A percentile compares a stretch with the other conserved stretches of the same genome.
Conservation (phyloP, 2,888 invertebrate genomes). For the Vanessa cardui region DNA sequence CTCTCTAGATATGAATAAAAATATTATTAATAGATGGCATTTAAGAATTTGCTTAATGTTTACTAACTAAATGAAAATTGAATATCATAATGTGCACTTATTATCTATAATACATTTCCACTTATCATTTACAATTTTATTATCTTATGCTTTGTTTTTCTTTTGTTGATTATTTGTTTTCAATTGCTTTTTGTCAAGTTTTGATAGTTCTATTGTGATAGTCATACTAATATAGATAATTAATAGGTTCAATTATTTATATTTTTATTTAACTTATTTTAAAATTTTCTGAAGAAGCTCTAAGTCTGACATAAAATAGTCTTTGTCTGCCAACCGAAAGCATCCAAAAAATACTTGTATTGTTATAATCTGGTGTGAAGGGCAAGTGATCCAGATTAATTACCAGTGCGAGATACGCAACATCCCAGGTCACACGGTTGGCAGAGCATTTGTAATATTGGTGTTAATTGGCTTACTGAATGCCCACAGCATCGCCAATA, state of each 20-base stretch:
- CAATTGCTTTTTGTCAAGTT: too few relatives aligned
- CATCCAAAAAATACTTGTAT: not conserved
- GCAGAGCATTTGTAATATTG: conserved; percentile 1
- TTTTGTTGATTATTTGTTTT: too few relatives aligned
- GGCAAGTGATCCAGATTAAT: conserved; percentile 1
- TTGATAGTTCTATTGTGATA: too few relatives aligned
- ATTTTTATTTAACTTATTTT: not conserved
- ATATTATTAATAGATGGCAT: not conserved
- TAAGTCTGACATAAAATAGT: not conserved
- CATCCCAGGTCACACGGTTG: not conserved
- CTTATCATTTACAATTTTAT: too few relatives aligned
- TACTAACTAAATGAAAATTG: too few relatives aligned
- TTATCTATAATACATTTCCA: too few relatives aligned
- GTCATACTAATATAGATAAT: too few relatives aligned
- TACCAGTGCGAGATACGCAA: not conserved
- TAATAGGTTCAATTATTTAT: too few relatives aligned
- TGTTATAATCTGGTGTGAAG: not conserved
- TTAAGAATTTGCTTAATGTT: not conserved
- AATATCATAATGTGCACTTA: too few relatives aligned
- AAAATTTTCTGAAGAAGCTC: not conserved
- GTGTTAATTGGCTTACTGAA: conserved; percentile 6
- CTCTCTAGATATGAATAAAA: not conserved
- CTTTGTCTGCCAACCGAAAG: not conserved
- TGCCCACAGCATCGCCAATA: not conserved
- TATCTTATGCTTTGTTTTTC: too few relatives aligned